These are phyloP conservation scores for Agrenia bidenticulata DNA, from an alignment of 2,888 invertebrate genomes.

Conservation along the genomic window DNA sequence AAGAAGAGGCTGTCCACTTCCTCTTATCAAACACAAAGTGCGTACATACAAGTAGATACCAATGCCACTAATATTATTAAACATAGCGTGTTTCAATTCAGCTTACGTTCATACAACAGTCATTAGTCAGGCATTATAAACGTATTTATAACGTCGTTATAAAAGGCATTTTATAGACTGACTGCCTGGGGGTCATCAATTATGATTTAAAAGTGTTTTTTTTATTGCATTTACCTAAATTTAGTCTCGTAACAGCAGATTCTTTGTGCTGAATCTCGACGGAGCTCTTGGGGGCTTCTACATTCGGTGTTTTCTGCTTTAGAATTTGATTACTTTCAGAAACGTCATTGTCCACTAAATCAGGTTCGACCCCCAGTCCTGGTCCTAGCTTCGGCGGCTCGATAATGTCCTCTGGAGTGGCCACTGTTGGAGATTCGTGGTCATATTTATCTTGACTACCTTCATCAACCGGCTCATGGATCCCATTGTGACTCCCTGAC, in stretches of 20 bases:
- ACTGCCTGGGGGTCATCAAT: too few relatives aligned
- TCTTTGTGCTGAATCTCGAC: conserved; percentile 58
- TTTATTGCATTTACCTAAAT: conserved; percentile 65
- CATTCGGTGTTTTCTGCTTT: conserved; percentile 58
- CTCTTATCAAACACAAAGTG: neutral
- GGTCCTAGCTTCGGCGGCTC: conserved; percentile 7
- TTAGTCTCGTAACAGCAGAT: conserved; percentile 66
- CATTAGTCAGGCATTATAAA: too few relatives aligned
- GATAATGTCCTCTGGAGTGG: neutral
- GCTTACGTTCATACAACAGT: too few relatives aligned
- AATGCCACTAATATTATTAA: too few relatives aligned
- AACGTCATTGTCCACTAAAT: conserved; percentile 70
- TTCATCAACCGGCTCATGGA: conserved; percentile 13
- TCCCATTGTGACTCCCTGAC: conserved; percentile 19
- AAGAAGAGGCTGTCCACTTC: too few relatives aligned
- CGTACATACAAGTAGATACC: too few relatives aligned
- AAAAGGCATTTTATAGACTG: too few relatives aligned
- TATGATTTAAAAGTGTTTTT: too few relatives aligned
- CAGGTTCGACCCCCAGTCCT: conserved; percentile 28
- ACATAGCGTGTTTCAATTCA: too few relatives aligned
- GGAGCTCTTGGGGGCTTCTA: conserved; percentile 61
- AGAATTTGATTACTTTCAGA: conserved; percentile 55
- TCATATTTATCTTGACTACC: neutral
- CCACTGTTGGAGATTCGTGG: neutral
- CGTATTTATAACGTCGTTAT: too few relatives aligned